Evolutionary conservation across 2,797 vertebrate genomes (phyloP).

Genomic region (Aphelocoma californica): DNA sequence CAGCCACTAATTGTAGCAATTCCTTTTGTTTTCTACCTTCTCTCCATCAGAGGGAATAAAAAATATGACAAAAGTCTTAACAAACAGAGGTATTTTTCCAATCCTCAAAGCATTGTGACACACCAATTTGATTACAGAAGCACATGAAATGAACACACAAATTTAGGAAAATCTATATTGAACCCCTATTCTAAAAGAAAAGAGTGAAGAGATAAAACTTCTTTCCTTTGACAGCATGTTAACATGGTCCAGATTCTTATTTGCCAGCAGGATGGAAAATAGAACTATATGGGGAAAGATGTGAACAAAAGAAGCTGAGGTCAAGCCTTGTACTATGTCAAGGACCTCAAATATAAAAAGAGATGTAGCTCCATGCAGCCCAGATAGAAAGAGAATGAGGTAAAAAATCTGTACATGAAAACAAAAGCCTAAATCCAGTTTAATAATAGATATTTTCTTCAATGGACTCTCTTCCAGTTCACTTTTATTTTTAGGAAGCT

Average conservation of each 20-base stretch:
- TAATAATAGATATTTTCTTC: neutral
- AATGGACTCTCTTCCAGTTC: neutral
- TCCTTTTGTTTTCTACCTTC: neutral
- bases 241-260: neutral
- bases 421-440: fast-evolving
- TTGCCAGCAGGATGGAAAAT: neutral
- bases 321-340: neutral
- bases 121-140: neutral
- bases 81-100: neutral
- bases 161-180: neutral
- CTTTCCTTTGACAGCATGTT: neutral
- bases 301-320: neutral
- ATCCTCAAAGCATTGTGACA: neutral
- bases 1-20: neutral
- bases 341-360: neutral
- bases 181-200: neutral
- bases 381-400: neutral
- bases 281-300: neutral
- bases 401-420: neutral
- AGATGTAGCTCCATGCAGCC: neutral
- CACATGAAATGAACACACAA: neutral
- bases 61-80: neutral
- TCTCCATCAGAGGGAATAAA: neutral
- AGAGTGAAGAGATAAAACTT: neutral
- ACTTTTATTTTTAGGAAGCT: neutral